Conservation (phyloP, 2,113 vertebrate species). For the Syrmaticus mikado region DNA sequence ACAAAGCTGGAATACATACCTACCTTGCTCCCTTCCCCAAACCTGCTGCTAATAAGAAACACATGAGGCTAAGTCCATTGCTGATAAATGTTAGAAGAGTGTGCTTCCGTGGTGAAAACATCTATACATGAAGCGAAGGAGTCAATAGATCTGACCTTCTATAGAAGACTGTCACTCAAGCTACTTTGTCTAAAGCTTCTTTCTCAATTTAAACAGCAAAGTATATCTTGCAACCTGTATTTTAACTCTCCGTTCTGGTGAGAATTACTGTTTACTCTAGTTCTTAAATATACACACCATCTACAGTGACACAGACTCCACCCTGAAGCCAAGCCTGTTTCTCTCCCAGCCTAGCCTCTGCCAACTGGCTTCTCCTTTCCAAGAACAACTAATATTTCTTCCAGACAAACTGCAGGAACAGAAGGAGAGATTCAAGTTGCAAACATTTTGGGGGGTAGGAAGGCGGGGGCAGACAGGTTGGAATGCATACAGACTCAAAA, state of each 20-base stretch:
- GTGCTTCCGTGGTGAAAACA: not conserved
- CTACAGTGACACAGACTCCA: slow-evolving; percentile 71
- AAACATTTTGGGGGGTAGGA: slow-evolving; percentile 44
- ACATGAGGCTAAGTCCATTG: not conserved
- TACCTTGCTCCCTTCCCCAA: not conserved
- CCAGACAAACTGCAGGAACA: not conserved
- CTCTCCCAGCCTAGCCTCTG: slow-evolving; percentile 35
- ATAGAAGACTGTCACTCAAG: not conserved
- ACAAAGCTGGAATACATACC: not conserved
- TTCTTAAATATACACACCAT: slow-evolving; percentile 34
- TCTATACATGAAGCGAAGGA: not conserved
- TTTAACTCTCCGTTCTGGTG: not conserved
- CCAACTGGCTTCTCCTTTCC: slow-evolving; percentile 69
- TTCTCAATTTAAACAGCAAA: not conserved
- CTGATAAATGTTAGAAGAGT: not conserved
- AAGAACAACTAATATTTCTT: slow-evolving; percentile 52
- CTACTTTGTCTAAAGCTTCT: not conserved
- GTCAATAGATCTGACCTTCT: not conserved
- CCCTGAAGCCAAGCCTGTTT: slow-evolving; percentile 62
- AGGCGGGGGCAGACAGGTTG: slow-evolving; percentile 51
- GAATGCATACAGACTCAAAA: not conserved
- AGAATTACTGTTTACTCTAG: slow-evolving; percentile 52
- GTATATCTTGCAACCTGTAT: not conserved
- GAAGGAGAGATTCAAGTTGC: not conserved
- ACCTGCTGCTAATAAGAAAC: not conserved